Evolutionary conservation across 1,140 invertebrate species (phyloP), one percentile per base, ranked within the genome.

Genomic region (Oncopodura yosiiana): DNA sequence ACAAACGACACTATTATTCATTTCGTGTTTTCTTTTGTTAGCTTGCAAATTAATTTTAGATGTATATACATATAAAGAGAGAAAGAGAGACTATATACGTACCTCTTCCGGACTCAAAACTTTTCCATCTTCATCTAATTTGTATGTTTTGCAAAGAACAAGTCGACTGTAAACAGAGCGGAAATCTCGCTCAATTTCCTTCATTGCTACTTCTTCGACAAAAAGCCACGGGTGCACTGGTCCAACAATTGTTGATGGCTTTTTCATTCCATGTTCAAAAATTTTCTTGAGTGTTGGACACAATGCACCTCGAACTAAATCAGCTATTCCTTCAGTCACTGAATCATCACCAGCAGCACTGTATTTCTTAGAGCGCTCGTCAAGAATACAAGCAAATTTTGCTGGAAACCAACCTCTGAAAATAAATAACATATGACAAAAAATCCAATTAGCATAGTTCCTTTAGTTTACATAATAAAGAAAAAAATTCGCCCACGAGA

Each of bases 221-320:
- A 99, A 99, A 12, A 95, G 72, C 95, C 96, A 99, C 0, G 96
- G 96, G 77, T 99, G 96, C 70, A 90, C 90, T 14, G 89, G 82
- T 11, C 88, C 86, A 50, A 91, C 91, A 65, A 75, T 50, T 3
- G 52, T 60, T 49, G 79, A 81, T 2, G 92, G 89, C 66, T 84
- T 80, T 66, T 87, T 89, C 75, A 99, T 87, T 43, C 96, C 96
- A 76, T 99, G 91, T 64, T 95, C 84, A 26, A 99, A 78, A 38
- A 99, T 87, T 66, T 88, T 82, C 74, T 96, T 95, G 36, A 99
- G 77, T 14, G 91, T 85, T 14, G 93, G 89, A 66, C 92, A 94
- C 41, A 99, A 74, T 39, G 85, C 86, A 56, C 94, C 95, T 63
- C 95, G 77, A 8, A 97, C 93, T 30, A 99, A 77, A 75, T 99